These are phyloP conservation scores for Baryphthengus martii DNA, from an alignment of 2,113 vertebrate genomes.

Conservation along the genomic window DNA sequence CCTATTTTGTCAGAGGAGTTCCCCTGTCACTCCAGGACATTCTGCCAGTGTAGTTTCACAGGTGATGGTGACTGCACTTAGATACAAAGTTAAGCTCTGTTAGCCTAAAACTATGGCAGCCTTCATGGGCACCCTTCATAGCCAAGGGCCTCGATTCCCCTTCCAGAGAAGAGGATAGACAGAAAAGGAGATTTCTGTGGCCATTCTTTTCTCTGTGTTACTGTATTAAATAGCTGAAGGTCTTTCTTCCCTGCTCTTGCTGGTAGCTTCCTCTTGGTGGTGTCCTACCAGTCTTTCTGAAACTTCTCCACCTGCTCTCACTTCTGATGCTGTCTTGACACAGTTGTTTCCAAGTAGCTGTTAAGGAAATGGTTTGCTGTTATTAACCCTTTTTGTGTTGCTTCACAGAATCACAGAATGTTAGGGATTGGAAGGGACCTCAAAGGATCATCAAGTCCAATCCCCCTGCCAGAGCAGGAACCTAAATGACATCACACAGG, in stretches of 20 bases:
- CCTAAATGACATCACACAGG: too few species aligned
- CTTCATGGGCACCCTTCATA: not conserved
- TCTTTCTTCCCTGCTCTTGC: not conserved
- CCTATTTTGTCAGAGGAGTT: not conserved
- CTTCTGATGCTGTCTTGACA: not conserved
- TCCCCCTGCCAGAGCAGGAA: too few species aligned
- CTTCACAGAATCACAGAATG: too few species aligned
- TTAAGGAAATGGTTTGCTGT: not conserved
- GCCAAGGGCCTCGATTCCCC: not conserved
- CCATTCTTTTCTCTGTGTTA: not conserved
- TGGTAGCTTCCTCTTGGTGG: not conserved
- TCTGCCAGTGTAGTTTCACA: not conserved
- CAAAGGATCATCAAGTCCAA: too few species aligned
- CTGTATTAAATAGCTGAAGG: not conserved
- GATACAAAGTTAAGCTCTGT: not conserved
- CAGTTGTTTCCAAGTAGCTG: not conserved
- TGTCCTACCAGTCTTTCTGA: not conserved
- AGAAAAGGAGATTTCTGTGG: not conserved
- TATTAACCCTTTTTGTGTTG: not conserved
- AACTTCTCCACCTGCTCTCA: not conserved
- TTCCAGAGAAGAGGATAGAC: not conserved
- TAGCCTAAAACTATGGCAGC: not conserved
- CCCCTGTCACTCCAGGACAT: not conserved
- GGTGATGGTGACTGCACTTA: not conserved
- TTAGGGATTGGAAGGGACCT: too few species aligned